A percentile compares a stretch with the other conserved stretches of the same genome.
phyloP scores from a whole-genome alignment of 2,888 invertebrate genomes.

The Lycaena phlaeas region DNA sequence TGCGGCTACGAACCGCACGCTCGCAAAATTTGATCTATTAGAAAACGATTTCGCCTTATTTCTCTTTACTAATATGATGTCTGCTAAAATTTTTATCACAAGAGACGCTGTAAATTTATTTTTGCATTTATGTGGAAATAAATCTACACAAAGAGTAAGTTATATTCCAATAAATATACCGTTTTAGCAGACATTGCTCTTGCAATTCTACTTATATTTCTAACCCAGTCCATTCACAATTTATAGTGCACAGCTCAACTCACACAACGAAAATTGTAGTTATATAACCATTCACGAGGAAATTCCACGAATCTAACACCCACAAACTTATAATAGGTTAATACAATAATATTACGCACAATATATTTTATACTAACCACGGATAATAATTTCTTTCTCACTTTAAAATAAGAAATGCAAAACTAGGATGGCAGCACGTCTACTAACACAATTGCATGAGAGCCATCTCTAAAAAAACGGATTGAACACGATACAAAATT shows the following conservation, averaged over 20 bases:
- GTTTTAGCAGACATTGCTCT: constrained; percentile 50
- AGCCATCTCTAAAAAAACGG: background rate
- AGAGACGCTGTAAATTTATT: background rate
- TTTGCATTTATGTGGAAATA: background rate
- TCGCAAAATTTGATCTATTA: constrained; percentile 70
- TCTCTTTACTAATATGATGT: constrained; percentile 54
- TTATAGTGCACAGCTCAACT: constrained; percentile 58
- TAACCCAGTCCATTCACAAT: constrained; percentile 58
- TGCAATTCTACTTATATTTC: constrained; percentile 57
- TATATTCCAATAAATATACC: constrained; percentile 4
- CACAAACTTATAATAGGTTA: constrained; percentile 29
- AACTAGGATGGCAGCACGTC: constrained; percentile 33
- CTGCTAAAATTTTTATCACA: constrained; percentile 34
- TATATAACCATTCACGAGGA: constrained; percentile 35
- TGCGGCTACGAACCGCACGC: constrained; percentile 68
- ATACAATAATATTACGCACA: constrained; percentile 7
- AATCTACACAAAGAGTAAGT: background rate
- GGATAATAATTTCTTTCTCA: constrained; percentile 13
- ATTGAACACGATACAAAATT: background rate
- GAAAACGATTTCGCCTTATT: constrained; percentile 64
- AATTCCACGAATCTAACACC: constrained; percentile 64
- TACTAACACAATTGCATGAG: constrained; percentile 60
- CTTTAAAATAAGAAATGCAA: constrained; percentile 16
- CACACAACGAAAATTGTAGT: background rate
- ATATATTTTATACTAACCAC: constrained; percentile 8